These are phyloP conservation scores for Glyphotaelius pellucidus DNA, from an alignment of 2,888 invertebrate species.

Conservation along the genomic window DNA sequence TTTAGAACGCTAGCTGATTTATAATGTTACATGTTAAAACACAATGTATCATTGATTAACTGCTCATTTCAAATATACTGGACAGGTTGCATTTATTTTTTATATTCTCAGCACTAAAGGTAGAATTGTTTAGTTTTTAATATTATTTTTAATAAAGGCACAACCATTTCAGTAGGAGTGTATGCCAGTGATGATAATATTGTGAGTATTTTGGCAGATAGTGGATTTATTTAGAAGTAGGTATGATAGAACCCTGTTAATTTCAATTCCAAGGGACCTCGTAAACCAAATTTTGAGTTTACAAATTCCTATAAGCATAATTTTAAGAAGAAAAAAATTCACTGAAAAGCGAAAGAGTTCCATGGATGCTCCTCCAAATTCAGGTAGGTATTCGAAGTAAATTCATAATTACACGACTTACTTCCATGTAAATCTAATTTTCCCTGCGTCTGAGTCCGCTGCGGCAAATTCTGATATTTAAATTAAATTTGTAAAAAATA, in stretches of 20 bases:
- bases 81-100: slow-evolving; percentile 38
- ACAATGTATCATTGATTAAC: slow-evolving; percentile 8
- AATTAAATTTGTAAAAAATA: too few species aligned
- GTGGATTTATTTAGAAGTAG: slow-evolving; percentile 8
- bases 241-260: background rate
- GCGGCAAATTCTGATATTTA: too few species aligned
- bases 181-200: slow-evolving; percentile 40
- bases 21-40: background rate
- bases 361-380: too few species aligned
- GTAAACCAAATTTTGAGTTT: too few species aligned
- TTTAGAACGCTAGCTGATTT: slow-evolving; percentile 44
- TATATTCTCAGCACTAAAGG: background rate
- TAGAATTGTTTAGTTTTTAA: slow-evolving; percentile 14
- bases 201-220: slow-evolving; percentile 22
- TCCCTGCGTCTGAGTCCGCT: too few species aligned
- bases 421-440: too few species aligned
- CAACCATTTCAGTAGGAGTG: slow-evolving; percentile 13
- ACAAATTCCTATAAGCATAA: too few species aligned
- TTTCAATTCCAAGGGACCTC: too few species aligned
- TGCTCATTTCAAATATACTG: slow-evolving; percentile 31
- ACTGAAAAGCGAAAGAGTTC: too few species aligned
- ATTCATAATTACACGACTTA: too few species aligned
- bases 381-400: too few species aligned
- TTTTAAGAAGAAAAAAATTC: too few species aligned
- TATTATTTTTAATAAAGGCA: slow-evolving; percentile 32